Percentiles rank a stretch among this genome's conserved stretches.
phyloP scores from a whole-genome alignment of 2,113 vertebrate species.

The Salvelinus sp. region DNA sequence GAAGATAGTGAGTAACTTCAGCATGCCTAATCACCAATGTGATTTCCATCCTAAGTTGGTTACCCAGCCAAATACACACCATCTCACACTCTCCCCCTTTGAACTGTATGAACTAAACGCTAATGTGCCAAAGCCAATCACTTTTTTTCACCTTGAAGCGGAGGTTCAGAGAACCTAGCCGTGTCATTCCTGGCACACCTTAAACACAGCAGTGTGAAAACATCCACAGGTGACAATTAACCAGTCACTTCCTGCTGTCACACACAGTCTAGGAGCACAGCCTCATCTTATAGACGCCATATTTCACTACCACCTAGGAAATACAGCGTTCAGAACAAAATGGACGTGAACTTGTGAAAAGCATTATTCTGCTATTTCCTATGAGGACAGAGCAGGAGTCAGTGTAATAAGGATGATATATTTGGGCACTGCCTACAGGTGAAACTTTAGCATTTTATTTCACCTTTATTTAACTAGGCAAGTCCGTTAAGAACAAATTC shows the following conservation, averaged over 20 bases:
- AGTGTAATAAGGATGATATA: conserved; percentile 62
- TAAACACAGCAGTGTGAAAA: conserved; percentile 26
- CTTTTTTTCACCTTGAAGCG: too few relatives aligned
- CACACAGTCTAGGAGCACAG: too few relatives aligned
- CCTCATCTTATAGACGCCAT: conserved; percentile 5
- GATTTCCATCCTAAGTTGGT: background rate
- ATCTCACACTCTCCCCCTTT: too few relatives aligned
- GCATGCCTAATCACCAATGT: background rate
- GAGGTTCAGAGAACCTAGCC: background rate
- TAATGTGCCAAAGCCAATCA: too few relatives aligned
- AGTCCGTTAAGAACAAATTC: too few relatives aligned
- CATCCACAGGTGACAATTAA: conserved; percentile 34
- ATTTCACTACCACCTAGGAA: conserved; percentile 31
- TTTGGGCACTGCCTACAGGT: conserved; percentile 64
- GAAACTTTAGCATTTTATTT: background rate
- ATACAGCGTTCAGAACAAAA: conserved; percentile 56
- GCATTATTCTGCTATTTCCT: conserved; percentile 64
- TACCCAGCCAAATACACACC: too few relatives aligned
- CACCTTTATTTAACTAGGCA: too few relatives aligned
- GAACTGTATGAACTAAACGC: too few relatives aligned
- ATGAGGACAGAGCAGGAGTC: conserved; percentile 54
- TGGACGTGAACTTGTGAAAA: conserved; percentile 58
- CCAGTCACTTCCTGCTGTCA: background rate
- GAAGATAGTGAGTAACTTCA: conserved; percentile 1
- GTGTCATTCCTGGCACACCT: conserved; percentile 21